Evolutionary conservation across 2,888 invertebrate genomes (phyloP).

Genomic region (Trypoxylon attenuatum): DNA sequence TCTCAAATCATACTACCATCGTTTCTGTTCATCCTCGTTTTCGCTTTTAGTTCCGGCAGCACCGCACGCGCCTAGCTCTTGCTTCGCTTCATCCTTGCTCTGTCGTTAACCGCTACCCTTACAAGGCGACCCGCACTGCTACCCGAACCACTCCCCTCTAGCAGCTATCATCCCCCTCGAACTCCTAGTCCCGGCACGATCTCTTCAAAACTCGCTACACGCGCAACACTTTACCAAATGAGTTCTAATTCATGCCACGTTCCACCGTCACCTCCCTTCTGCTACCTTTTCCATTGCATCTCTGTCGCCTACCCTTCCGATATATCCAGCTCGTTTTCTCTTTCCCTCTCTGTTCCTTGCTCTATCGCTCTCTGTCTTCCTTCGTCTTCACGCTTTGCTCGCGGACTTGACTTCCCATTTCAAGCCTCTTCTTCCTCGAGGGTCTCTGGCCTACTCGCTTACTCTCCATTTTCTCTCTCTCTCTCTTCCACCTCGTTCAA

Average conservation of each 20-base stretch:
- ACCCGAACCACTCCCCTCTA: background rate
- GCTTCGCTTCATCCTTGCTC: no score
- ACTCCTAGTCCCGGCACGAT: slow-evolving; percentile 17
- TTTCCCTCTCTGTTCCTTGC: background rate
- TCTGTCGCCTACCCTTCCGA: slow-evolving; percentile 9
- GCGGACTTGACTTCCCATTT: background rate
- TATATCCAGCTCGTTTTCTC: slow-evolving; percentile 9
- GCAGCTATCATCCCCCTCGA: background rate
- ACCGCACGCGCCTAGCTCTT: slow-evolving; percentile 1
- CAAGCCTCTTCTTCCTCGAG: background rate
- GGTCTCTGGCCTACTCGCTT: background rate
- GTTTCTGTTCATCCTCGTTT: slow-evolving; percentile 26
- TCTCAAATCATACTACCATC: no score
- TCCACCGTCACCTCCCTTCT: no score
- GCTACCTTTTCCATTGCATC: slow-evolving; percentile 29
- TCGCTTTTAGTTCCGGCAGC: slow-evolving; percentile 27
- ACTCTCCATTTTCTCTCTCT: background rate
- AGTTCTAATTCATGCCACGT: slow-evolving; percentile 59
- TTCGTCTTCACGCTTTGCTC: background rate
- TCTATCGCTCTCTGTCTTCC: background rate
- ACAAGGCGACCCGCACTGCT: no score
- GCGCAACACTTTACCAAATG: slow-evolving; percentile 60
- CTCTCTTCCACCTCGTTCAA: background rate
- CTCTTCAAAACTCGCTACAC: slow-evolving; percentile 45
- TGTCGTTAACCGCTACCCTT: no score